A percentile compares a stretch with the other conserved stretches of the same genome.
phyloP scores from a whole-genome alignment of 2,888 invertebrate species.

The Timema podura region DNA sequence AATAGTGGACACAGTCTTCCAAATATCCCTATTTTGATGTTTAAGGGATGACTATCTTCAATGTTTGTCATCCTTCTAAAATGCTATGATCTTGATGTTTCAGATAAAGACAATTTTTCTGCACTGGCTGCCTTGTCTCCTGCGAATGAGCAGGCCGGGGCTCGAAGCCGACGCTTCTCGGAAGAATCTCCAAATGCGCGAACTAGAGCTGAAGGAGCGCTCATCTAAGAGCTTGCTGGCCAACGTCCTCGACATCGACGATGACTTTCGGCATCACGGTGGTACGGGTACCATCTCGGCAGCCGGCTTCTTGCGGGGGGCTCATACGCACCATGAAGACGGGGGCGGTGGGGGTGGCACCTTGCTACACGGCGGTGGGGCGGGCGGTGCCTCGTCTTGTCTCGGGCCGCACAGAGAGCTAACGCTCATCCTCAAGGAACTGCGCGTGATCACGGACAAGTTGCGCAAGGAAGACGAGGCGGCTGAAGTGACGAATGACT shows the following conservation, averaged over 20 bases:
- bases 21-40: no score
- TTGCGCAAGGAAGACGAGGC: constrained; percentile 93
- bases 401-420: constrained; percentile 92
- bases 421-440: constrained; percentile 89
- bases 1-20: no score
- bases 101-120: constrained; percentile 90
- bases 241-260: constrained; percentile 95
- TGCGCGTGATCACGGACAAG: constrained; percentile 86
- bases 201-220: constrained; percentile 83
- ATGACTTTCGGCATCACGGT: constrained; percentile 79
- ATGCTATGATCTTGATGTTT: no score
- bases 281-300: constrained; percentile 53
- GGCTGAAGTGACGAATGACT: constrained; percentile 92
- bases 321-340: constrained; percentile 48
- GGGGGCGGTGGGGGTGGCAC: constrained; percentile 56
- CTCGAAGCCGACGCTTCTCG: constrained; percentile 52
- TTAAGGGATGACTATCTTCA: no score
- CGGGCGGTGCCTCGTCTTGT: constrained; percentile 70
- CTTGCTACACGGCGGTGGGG: constrained; percentile 55
- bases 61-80: no score
- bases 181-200: constrained; percentile 73
- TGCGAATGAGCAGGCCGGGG: constrained; percentile 84
- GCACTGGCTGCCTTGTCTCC: constrained; percentile 94
- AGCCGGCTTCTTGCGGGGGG: constrained; percentile 33
- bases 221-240: constrained; percentile 94